Evolutionary conservation across 2,888 invertebrate genomes (phyloP).

Genomic region (Lordiphosa andalusiaca): DNA sequence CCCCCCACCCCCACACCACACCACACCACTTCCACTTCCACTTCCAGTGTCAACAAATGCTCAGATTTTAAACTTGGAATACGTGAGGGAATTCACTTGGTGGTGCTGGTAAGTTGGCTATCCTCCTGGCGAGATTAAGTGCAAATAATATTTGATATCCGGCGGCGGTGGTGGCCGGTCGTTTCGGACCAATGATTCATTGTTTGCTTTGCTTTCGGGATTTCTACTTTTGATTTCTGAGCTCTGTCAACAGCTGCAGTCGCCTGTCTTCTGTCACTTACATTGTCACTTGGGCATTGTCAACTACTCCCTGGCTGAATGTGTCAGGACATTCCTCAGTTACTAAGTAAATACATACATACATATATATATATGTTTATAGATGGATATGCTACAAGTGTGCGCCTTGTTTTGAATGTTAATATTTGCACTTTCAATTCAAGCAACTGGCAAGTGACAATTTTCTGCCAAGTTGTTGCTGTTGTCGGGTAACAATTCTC

Average conservation of each 20-base stretch:
- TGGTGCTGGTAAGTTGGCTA: conserved; percentile 19
- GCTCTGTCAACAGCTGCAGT: conserved; percentile 21
- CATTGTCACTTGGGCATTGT: conserved; percentile 67
- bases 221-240: conserved; percentile 60
- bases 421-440: conserved; percentile 71
- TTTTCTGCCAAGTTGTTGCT: conserved; percentile 55
- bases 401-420: conserved; percentile 71
- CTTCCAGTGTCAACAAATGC: conserved; percentile 18
- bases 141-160: conserved; percentile 74
- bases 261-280: conserved; percentile 46
- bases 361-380: not conserved
- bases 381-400: conserved; percentile 59
- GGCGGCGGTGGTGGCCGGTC: conserved; percentile 56
- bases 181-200: conserved; percentile 44
- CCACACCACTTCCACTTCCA: too few relatives aligned
- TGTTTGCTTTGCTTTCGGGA: conserved; percentile 62
- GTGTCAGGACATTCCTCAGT: conserved; percentile 21
- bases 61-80: conserved; percentile 3
- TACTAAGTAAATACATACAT: conserved; percentile 1
- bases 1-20: too few relatives aligned
- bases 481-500: conserved; percentile 51
- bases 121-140: conserved; percentile 24
- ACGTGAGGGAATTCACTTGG: not conserved
- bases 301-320: conserved; percentile 1
- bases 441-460: conserved; percentile 66